These are phyloP conservation scores for Lithophane semibrunnea DNA, from an alignment of 2,888 invertebrate species.

Conservation along the genomic window DNA sequence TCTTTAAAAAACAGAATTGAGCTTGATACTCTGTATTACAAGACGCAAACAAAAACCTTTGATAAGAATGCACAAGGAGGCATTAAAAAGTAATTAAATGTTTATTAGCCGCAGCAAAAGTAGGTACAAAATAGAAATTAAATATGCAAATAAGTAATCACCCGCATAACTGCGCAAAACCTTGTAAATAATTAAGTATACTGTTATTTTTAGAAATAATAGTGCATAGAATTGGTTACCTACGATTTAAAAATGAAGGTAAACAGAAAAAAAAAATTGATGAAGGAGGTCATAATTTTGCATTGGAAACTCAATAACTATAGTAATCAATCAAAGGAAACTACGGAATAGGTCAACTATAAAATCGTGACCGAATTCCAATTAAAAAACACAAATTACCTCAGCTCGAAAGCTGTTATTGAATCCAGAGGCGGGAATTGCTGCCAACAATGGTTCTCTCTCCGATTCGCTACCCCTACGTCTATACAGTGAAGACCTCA, in stretches of 20 bases:
- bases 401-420: slow-evolving; percentile 72
- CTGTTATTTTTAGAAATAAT: slow-evolving; percentile 32
- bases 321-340: not conserved
- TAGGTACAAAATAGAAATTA: slow-evolving; percentile 3
- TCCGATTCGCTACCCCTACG: slow-evolving; percentile 76
- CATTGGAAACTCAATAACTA: not conserved
- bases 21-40: no score
- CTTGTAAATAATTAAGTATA: slow-evolving; percentile 12
- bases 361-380: not conserved
- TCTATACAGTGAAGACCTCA: slow-evolving; percentile 81
- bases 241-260: not conserved
- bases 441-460: slow-evolving; percentile 80
- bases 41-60: not conserved
- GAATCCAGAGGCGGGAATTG: slow-evolving; percentile 73
- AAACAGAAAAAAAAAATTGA: not conserved
- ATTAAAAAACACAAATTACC: slow-evolving; percentile 68
- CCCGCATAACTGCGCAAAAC: slow-evolving; percentile 44
- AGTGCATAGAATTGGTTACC: not conserved
- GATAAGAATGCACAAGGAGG: not conserved
- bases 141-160: slow-evolving; percentile 18
- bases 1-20: no score
- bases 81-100: not conserved
- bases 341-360: not conserved
- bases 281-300: not conserved
- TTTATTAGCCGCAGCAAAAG: not conserved